Base-by-base conservation (phyloP, 2,888 invertebrate species). In the Noctua pronuba region DNA sequence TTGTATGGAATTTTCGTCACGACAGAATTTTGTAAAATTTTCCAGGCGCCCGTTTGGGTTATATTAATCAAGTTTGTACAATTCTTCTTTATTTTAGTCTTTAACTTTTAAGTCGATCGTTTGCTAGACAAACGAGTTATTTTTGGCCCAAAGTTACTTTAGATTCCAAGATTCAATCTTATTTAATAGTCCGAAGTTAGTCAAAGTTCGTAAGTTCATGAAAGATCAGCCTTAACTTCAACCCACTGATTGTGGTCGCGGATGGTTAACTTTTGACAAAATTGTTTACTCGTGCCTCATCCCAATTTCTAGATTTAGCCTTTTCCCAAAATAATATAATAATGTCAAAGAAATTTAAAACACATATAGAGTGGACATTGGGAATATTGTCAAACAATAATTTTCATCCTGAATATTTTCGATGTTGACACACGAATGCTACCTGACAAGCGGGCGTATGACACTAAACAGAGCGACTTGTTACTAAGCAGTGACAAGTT, bases 171-270 rank as follows among this genome's bases (percentile, higher is more conserved):
- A 52, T 49, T 70, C 52, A 70, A 77, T 65, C 52, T 72, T 46
- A 35, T 52, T 41, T 81, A 31, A 72, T 8, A 58, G n/a, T 44
- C 16, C 11, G 16, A 70, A 67, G 60, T 67, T 66, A 58, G 2
- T 5, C 8, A 66, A 80, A 77, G 52, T 71, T 71, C n/a, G 52
- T 16, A 83, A 83, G 46, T 71, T 77, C n/a, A 41, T 66, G 44
- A 77, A 46, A 66, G 46, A 41, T 58, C 16, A 58, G 16, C 44
- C 35, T 52, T 10, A 44, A 58, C 41, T 68, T 55, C 31, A 28
- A 64, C 60, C 44, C 49, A 60, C 77, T 31, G 62, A 68, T 77
- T 55, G 66, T 77, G 58, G 77, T 52, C 49, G 24, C 55, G 60
- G 44, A n/a, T 38, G n/a, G 31, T 60, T 66, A 55, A 35, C 28